These are phyloP conservation scores for Meiosimyza platycephala DNA, from an alignment of 2,888 invertebrate genomes.

Conservation along the genomic window DNA sequence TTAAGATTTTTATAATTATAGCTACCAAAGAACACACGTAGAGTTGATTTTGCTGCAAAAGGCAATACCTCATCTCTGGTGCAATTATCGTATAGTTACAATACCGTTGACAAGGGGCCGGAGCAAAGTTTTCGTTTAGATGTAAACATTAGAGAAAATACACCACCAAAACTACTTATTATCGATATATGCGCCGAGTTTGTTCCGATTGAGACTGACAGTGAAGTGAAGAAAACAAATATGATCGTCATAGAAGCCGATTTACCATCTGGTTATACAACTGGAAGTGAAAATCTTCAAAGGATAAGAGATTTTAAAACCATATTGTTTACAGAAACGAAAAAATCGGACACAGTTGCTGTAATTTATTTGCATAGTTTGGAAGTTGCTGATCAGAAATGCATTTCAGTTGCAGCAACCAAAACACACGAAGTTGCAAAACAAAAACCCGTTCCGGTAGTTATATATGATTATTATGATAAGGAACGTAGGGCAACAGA, in stretches of 20 bases:
- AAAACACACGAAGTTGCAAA: no score
- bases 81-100: conserved; percentile 80
- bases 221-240: conserved; percentile 67
- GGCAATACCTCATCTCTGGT: conserved; percentile 83
- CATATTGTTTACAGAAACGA: conserved; percentile 72
- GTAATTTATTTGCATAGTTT: conserved; percentile 78
- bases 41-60: conserved; percentile 77
- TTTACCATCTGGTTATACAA: conserved; percentile 86
- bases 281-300: conserved; percentile 79
- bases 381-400: conserved; percentile 44
- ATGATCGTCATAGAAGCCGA: conserved; percentile 89
- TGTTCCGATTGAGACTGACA: background rate
- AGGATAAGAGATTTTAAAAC: conserved; percentile 66
- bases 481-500: background rate
- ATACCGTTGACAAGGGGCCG: conserved; percentile 84
- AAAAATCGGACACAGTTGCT: conserved; percentile 71
- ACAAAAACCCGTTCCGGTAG: background rate
- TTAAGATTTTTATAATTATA: conserved; percentile 22
- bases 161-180: conserved; percentile 64
- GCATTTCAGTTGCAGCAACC: no score
- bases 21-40: conserved; percentile 65
- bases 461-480: conserved; percentile 15
- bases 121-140: conserved; percentile 87
- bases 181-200: conserved; percentile 83
- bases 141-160: conserved; percentile 69